Conservation (phyloP, 2,888 invertebrate species). For the Calameuta pallipes region DNA sequence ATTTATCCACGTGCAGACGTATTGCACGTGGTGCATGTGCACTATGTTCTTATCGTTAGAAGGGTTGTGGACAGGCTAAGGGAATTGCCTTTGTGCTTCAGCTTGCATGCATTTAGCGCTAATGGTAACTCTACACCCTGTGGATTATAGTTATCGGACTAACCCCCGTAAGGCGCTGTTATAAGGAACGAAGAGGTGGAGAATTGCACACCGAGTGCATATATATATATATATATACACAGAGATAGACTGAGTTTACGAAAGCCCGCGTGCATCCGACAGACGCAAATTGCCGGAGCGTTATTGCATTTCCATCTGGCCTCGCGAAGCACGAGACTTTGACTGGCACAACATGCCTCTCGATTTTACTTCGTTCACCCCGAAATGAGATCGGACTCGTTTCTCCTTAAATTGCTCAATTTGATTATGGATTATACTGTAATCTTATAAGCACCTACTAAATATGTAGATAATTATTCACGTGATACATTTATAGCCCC, state of each 20-base stretch:
- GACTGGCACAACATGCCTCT: not conserved
- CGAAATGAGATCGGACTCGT: not conserved
- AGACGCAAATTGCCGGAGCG: conserved; percentile 35
- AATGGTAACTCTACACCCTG: conserved; percentile 43
- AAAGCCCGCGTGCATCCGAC: conserved; percentile 27
- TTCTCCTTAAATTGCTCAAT: not conserved
- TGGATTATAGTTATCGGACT: conserved; percentile 37
- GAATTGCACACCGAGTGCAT: not conserved
- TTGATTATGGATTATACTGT: not conserved
- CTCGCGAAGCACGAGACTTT: not conserved
- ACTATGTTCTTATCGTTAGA: not conserved
- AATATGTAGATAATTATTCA: not conserved
- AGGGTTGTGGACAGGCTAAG: conserved; percentile 20
- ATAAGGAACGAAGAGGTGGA: not conserved
- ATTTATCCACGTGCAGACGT: not conserved
- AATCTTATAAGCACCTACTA: not conserved
- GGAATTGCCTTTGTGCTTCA: conserved; percentile 47
- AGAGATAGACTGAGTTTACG: not conserved
- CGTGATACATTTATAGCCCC: not conserved
- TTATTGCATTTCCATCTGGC: not conserved
- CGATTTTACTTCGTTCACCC: not conserved
- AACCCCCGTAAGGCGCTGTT: not conserved
- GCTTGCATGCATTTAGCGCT: conserved; percentile 44
- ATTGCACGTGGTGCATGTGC: not conserved
- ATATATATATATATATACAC: not conserved